phyloP scores from a whole-genome alignment of 2,113 vertebrate species.

The Hippocampus guttulatus region DNA sequence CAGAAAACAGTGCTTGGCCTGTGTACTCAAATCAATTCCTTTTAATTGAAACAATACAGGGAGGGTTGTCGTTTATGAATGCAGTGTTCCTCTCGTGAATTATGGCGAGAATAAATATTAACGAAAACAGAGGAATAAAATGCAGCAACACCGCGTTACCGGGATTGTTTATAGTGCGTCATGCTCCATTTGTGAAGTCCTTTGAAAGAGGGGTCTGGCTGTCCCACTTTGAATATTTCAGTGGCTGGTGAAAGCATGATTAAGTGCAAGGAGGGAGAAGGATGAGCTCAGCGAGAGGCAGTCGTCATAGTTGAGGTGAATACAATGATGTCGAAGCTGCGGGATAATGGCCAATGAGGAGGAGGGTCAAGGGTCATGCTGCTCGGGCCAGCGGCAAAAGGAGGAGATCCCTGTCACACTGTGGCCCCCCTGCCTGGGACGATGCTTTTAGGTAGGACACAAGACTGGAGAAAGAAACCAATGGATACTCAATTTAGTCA shows the following conservation, averaged over 20 bases:
- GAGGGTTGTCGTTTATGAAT: conserved; percentile 14
- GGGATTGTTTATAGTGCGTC: conserved; percentile 43
- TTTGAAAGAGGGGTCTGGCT: conserved; percentile 17
- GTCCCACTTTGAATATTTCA: conserved; percentile 32
- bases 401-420: conserved; percentile 27
- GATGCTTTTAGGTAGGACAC: conserved; percentile 81
- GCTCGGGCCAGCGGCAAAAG: conserved; percentile 55
- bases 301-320: conserved; percentile 52
- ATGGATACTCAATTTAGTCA: not conserved
- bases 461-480: conserved; percentile 68
- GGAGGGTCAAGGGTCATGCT: conserved; percentile 74
- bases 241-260: conserved; percentile 41
- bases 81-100: conserved; percentile 21
- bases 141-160: conserved; percentile 21
- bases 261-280: conserved; percentile 31
- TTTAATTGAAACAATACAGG: conserved; percentile 18
- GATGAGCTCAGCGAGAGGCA: conserved; percentile 67
- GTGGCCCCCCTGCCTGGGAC: conserved; percentile 23
- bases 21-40: conserved; percentile 47
- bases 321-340: conserved; percentile 61
- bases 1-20: conserved; percentile 66
- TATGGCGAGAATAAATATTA: conserved; percentile 1
- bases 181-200: conserved; percentile 65
- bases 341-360: conserved; percentile 50
- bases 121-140: conserved; percentile 19